Conservation (phyloP, 2,113 vertebrate species). For the Herpailurus yagouaroundi region DNA sequence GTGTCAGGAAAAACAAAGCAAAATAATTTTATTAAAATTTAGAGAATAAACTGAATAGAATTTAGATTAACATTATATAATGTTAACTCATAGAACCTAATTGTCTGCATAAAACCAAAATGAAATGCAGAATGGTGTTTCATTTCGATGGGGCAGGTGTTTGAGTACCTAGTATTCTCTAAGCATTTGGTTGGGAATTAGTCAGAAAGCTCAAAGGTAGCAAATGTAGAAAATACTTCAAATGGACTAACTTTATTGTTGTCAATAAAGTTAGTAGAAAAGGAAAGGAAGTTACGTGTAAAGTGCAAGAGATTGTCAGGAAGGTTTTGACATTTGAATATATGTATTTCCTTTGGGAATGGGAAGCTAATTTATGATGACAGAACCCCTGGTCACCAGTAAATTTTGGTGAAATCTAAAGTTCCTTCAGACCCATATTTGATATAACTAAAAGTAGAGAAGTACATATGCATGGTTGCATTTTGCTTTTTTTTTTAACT, state of each 20-base stretch:
- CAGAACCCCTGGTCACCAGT: background rate
- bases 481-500: background rate
- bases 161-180: background rate
- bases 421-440: background rate
- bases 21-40: background rate
- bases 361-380: background rate
- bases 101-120: background rate
- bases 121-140: background rate
- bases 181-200: background rate
- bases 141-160: background rate
- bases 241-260: background rate
- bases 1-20: background rate
- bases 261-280: background rate
- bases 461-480: background rate
- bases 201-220: background rate
- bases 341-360: background rate
- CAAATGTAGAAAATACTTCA: background rate
- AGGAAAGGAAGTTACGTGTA: background rate
- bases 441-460: background rate
- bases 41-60: background rate
- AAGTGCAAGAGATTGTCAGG: background rate
- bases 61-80: background rate
- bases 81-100: background rate
- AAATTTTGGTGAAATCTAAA: background rate
- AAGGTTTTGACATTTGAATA: background rate